A percentile compares a stretch with the other conserved stretches of the same genome.
Conservation (phyloP, 2,888 invertebrate genomes). For the Idaea dimidiata region DNA sequence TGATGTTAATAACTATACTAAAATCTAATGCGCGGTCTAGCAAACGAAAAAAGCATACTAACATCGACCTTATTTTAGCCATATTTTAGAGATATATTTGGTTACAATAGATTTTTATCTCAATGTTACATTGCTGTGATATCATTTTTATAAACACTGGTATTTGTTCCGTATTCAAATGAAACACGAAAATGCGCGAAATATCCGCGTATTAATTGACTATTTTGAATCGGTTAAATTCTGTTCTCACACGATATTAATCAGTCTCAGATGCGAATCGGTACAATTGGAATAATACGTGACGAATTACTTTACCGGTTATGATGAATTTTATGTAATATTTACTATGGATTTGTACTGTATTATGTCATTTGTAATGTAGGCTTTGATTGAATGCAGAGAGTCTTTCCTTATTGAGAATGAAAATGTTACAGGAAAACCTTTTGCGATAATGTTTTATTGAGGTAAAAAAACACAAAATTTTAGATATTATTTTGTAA, state of each 20-base stretch:
- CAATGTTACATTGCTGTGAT: constrained; percentile 30
- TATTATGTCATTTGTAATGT: constrained; percentile 38
- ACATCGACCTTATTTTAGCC: too few relatives aligned
- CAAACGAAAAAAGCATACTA: too few relatives aligned
- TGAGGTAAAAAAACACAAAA: neutral
- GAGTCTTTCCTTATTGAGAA: constrained; percentile 32
- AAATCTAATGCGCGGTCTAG: too few relatives aligned
- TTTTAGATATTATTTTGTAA: neutral
- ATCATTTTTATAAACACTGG: constrained; percentile 31
- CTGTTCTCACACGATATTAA: constrained; percentile 14
- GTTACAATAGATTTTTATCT: constrained; percentile 23
- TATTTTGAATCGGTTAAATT: constrained; percentile 23
- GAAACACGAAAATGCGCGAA: constrained; percentile 23
- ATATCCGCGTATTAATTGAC: constrained; percentile 23
- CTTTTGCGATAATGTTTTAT: neutral
- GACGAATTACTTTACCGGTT: constrained; percentile 14
- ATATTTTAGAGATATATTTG: constrained; percentile 1
- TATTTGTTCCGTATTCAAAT: constrained; percentile 39
- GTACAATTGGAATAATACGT: constrained; percentile 18
- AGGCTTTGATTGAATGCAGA: constrained; percentile 31
- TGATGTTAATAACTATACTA: too few relatives aligned
- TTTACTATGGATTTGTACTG: constrained; percentile 12
- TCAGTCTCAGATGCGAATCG: neutral
- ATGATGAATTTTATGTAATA: neutral
- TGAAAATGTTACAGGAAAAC: constrained; percentile 38